Conservation (phyloP, 2,797 vertebrate species). For the Xenentodon cancila region DNA sequence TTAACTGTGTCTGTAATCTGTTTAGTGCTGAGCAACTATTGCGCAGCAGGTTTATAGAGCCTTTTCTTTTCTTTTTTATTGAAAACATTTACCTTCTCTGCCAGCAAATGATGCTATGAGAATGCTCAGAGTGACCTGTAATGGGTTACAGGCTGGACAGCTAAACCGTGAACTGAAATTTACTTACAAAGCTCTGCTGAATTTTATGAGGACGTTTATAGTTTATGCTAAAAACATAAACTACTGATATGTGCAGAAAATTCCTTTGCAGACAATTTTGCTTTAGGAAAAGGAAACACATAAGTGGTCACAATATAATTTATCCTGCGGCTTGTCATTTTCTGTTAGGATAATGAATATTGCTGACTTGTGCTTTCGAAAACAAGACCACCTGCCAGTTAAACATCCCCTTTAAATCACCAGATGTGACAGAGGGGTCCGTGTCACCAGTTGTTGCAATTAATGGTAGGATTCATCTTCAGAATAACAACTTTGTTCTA, state of each 20-base stretch:
- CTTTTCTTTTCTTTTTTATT: no score
- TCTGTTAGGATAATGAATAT: background rate
- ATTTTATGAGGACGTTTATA: no score
- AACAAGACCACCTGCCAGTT: background rate
- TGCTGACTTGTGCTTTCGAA: background rate
- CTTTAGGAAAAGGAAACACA: background rate
- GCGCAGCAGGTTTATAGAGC: no score
- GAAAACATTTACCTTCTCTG: no score
- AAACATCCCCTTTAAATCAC: background rate
- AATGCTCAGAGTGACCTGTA: no score
- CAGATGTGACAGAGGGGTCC: background rate
- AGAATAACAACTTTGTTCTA: conserved; percentile 23
- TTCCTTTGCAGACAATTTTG: background rate
- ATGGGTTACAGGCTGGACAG: no score
- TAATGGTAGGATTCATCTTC: background rate
- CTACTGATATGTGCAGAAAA: no score
- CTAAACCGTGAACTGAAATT: no score
- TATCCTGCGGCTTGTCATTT: background rate
- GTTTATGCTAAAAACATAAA: no score
- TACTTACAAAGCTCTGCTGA: no score
- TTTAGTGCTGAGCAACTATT: background rate
- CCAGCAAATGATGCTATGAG: no score
- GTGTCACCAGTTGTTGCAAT: background rate
- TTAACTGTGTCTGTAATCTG: background rate
- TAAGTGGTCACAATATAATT: no score